phyloP scores from a whole-genome alignment of 2,888 invertebrate species.

The Dynastes grantii region DNA sequence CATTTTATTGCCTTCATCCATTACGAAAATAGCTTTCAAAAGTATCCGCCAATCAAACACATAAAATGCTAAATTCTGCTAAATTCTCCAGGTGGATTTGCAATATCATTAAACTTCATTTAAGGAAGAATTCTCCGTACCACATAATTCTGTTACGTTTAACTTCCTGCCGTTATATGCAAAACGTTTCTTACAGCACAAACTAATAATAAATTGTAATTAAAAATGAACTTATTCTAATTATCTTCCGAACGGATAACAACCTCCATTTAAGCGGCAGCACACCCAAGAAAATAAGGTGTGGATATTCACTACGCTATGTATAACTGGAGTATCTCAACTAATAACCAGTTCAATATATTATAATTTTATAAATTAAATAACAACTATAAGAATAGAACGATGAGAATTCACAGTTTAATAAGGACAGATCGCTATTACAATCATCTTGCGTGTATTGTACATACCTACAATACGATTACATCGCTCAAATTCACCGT shows the following conservation, averaged over 20 bases:
- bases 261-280: background rate
- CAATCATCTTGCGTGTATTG: background rate
- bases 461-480: background rate
- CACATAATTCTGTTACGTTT: too few relatives aligned
- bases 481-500: background rate
- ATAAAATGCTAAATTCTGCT: too few relatives aligned
- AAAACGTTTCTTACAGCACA: too few relatives aligned
- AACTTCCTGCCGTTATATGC: too few relatives aligned
- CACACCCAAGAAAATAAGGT: conserved; percentile 13
- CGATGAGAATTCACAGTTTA: background rate
- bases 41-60: too few relatives aligned
- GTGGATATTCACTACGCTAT: conserved; percentile 2
- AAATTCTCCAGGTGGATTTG: too few relatives aligned
- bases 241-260: background rate
- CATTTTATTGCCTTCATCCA: too few relatives aligned
- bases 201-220: background rate
- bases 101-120: too few relatives aligned
- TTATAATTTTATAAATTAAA: conserved; percentile 13
- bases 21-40: too few relatives aligned
- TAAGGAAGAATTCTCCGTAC: too few relatives aligned
- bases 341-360: conserved; percentile 1
- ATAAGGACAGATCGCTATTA: background rate
- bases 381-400: background rate
- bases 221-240: background rate
- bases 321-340: conserved; percentile 21